These are phyloP conservation scores for Metellina segmentata DNA, from an alignment of 2,888 invertebrate genomes.

Conservation along the genomic window DNA sequence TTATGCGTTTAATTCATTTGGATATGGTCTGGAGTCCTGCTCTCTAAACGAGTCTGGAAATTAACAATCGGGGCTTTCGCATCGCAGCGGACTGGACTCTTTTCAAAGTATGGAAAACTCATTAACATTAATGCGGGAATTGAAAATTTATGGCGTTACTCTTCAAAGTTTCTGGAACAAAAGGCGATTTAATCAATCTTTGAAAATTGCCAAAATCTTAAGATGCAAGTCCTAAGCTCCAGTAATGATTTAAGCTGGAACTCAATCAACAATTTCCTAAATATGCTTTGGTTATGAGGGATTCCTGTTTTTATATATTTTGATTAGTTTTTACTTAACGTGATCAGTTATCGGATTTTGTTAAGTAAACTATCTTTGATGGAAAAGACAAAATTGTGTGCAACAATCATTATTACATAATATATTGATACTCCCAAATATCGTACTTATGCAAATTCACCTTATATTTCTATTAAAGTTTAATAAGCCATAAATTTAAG, in stretches of 20 bases:
- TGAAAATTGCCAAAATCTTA: not conserved
- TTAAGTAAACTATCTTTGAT: too few species aligned
- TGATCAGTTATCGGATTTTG: too few species aligned
- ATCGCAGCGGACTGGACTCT: constrained; percentile 15
- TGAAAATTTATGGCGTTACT: constrained; percentile 28
- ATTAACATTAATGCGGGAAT: constrained; percentile 48
- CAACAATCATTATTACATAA: too few species aligned
- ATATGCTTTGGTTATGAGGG: too few species aligned
- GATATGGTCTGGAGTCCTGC: constrained; percentile 1
- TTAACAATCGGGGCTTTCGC: constrained; percentile 17
- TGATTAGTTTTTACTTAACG: too few species aligned
- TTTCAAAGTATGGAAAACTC: constrained; percentile 47
- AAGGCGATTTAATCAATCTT: constrained; percentile 41
- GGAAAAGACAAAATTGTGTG: too few species aligned
- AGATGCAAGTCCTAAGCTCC: not conserved
- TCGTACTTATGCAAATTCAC: too few species aligned
- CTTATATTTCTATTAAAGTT: too few species aligned
- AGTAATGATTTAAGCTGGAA: not conserved
- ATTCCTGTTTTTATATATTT: too few species aligned
- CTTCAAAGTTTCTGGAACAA: constrained; percentile 27
- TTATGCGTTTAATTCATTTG: constrained; percentile 44
- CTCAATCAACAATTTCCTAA: not conserved
- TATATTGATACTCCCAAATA: too few species aligned
- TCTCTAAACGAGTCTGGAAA: constrained; percentile 18
- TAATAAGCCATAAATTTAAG: too few species aligned